Base-by-base conservation (phyloP, 2,113 vertebrate genomes). In the Tragulus kanchil region DNA sequence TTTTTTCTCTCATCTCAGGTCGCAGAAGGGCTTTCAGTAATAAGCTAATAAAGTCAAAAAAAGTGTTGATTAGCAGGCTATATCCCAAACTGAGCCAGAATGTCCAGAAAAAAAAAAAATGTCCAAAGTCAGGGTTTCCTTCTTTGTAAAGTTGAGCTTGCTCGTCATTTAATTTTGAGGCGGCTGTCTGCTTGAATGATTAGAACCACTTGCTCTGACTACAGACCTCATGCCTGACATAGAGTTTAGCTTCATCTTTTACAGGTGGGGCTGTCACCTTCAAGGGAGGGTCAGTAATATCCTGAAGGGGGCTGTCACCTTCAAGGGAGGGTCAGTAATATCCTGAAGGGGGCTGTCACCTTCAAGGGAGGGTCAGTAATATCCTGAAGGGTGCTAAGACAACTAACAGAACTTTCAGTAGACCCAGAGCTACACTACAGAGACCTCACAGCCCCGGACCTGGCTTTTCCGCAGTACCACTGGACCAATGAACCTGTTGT, bases 1-100 rank as follows among this genome's bases (percentile, higher is more conserved):
- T 81, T 86, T 58, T 61, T 89, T 92, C 67, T 92, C 67, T 93
- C 26, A 85, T 82, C 85, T 56, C 26, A 23, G 25, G 36, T 11
- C 2, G 6, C 36, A 12, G 17, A 31, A 77, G 82, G 64, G 28
- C 58, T 95, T 84, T 93, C 89, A 28, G n/a, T n/a, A n/a, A n/a
- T n/a, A n/a, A n/a, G n/a, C n/a, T 42, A 42, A 10, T 71, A 71
- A 42, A 71, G 17, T 42, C 23, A 42, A 69, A 42, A 71, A 69
- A 69, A 67, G n/a, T 59, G 58, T 19, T 59, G 21, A 50, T 71
- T 56, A 36, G 42, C 23, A 73, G 81, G 26, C 26, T 92, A 26
- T 42, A 0, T 28, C 54, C 52, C 21, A 84, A 61, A 89, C 52
- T 16, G 8, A n/a, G 13, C 58, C 73, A 31, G 13, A 73, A 62